Evolutionary conservation across 2,888 invertebrate genomes (phyloP).

Genomic region (Drosophila neonasuta): DNA sequence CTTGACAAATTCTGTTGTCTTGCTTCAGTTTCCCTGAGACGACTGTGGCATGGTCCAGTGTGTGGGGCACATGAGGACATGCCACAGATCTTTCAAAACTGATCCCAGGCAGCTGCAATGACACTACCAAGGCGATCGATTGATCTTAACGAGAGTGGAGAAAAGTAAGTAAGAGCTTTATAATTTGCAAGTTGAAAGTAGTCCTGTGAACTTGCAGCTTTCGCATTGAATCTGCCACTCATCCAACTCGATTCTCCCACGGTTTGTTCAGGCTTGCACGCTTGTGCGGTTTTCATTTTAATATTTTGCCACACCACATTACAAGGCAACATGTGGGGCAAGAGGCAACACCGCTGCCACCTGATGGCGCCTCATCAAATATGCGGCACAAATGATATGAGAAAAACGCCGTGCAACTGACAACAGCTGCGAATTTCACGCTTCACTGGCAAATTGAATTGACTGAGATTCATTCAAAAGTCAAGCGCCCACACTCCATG

Average conservation of each 20-base stretch:
- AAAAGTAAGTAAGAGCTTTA: conserved; percentile 3
- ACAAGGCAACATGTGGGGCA: conserved; percentile 34
- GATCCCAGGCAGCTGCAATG: conserved; percentile 30
- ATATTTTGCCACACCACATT: conserved; percentile 51
- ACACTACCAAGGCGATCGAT: conserved; percentile 27
- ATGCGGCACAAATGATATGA: conserved; percentile 59
- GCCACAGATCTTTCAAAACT: conserved; percentile 40
- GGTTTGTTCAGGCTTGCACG: conserved; percentile 34
- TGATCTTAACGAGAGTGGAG: conserved; percentile 20
- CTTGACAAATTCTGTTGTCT: conserved; percentile 80
- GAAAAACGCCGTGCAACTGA: conserved; percentile 58
- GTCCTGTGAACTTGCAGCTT: conserved; percentile 52
- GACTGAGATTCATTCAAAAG: conserved; percentile 76
- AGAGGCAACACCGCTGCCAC: conserved; percentile 32
- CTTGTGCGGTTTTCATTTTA: conserved; percentile 56
- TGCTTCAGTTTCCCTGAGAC: conserved; percentile 59
- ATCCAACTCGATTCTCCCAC: conserved; percentile 38
- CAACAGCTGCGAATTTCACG: conserved; percentile 73
- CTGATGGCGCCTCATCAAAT: conserved; percentile 61
- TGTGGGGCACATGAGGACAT: conserved; percentile 42
- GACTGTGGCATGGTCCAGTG: conserved; percentile 36
- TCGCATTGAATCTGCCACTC: conserved; percentile 43
- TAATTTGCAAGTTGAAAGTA: conserved; percentile 15
- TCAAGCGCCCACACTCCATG: conserved; percentile 51
- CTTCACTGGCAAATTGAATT: conserved; percentile 66